Percentiles rank a stretch among this genome's conserved stretches.
Evolutionary conservation across 1,140 invertebrate species (phyloP).

Genomic region (Caenorhabditis elegans): DNA sequence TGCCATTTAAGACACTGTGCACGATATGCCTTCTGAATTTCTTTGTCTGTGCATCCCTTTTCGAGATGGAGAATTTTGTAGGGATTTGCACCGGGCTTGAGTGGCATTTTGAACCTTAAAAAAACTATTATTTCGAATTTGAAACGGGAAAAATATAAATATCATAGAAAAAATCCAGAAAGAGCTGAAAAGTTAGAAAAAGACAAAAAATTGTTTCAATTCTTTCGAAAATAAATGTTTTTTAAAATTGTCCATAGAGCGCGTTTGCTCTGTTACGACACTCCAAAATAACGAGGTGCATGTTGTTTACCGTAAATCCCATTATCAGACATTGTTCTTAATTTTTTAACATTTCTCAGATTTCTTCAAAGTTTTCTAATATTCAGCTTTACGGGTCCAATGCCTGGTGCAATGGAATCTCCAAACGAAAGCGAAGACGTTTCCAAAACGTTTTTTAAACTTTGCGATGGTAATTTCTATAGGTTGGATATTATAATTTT

Average conservation of each 20-base stretch:
- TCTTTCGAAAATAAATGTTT: no score
- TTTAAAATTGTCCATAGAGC: background rate
- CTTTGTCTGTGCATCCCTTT: slow-evolving; percentile 39
- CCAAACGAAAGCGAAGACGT: background rate
- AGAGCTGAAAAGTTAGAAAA: no score
- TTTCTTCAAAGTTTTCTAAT: no score
- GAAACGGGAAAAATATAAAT: no score
- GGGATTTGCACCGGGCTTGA: slow-evolving; percentile 11
- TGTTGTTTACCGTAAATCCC: slow-evolving; percentile 18
- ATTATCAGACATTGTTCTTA: background rate
- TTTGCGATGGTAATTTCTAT: background rate
- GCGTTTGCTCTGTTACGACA: background rate
- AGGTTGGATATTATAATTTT: background rate
- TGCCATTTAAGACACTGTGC: slow-evolving; percentile 46
- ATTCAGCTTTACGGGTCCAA: slow-evolving; percentile 22
- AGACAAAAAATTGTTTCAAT: no score
- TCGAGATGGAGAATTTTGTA: slow-evolving; percentile 33
- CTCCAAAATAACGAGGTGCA: background rate
- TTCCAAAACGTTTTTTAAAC: background rate
- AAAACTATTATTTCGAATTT: no score
- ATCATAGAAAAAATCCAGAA: no score
- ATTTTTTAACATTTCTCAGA: no score
- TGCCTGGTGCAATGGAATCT: background rate
- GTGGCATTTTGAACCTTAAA: background rate
- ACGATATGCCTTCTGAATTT: slow-evolving; percentile 40